These are phyloP conservation scores for Dendropsophus ebraccatus DNA, from an alignment of 2,113 vertebrate species.

Conservation along the genomic window DNA sequence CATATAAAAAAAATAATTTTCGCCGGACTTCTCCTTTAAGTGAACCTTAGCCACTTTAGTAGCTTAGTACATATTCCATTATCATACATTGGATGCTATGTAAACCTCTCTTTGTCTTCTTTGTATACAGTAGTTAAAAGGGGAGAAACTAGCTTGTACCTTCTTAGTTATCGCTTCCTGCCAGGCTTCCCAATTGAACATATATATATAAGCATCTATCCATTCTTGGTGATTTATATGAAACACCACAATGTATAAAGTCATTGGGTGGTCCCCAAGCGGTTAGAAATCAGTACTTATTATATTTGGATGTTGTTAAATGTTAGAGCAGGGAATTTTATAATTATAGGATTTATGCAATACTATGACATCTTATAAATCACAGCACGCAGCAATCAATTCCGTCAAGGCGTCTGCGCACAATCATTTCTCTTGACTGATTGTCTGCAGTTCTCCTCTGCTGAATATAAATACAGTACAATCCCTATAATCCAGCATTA, in stretches of 20 bases:
- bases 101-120: background rate
- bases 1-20: too few species aligned
- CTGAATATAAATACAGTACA: slow-evolving; percentile 27
- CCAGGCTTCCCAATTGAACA: background rate
- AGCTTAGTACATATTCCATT: background rate
- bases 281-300: background rate
- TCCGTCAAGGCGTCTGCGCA: slow-evolving; percentile 30
- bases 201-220: background rate
- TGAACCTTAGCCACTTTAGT: too few species aligned
- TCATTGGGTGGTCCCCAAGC: background rate
- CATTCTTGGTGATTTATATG: background rate
- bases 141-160: background rate
- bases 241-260: background rate
- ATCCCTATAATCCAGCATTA: background rate
- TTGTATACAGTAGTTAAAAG: background rate
- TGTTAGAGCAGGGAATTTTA: slow-evolving; percentile 11
- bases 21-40: too few species aligned
- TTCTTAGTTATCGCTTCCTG: background rate
- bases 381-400: slow-evolving; percentile 10
- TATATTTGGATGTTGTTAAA: slow-evolving; percentile 9
- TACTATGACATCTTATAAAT: slow-evolving; percentile 29
- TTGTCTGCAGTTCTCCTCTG: slow-evolving; percentile 1
- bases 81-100: background rate
- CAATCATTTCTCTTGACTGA: slow-evolving; percentile 25
- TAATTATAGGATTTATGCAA: slow-evolving; percentile 30